A percentile compares a stretch with the other conserved stretches of the same genome.
phyloP scores from a whole-genome alignment of 2,113 vertebrate genomes.

The Crotophaga sulcirostris region DNA sequence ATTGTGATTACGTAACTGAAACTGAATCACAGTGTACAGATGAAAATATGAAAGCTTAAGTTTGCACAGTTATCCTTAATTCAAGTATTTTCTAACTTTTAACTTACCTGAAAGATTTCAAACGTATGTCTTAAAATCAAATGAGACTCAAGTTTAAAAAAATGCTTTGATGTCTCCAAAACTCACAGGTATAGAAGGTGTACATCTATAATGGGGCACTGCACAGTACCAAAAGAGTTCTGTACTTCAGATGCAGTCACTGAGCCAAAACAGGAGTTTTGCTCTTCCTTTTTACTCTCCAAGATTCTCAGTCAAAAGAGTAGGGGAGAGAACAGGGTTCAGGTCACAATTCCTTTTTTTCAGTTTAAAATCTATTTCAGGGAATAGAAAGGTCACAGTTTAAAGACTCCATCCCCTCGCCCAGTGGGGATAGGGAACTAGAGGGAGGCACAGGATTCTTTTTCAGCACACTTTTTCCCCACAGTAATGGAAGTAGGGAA shows the following conservation, averaged over 20 bases:
- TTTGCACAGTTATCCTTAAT: background rate
- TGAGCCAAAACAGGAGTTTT: conserved; percentile 5
- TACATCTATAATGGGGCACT: background rate
- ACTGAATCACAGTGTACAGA: background rate
- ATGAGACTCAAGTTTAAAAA: background rate
- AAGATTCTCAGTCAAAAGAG: background rate
- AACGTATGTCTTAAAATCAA: background rate
- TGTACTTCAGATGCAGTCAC: background rate
- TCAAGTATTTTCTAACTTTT: background rate
- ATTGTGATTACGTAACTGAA: background rate
- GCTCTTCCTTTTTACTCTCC: background rate
- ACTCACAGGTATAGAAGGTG: background rate
- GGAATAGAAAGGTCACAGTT: background rate
- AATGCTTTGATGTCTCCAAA: background rate
- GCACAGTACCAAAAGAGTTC: background rate
- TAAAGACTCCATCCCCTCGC: background rate
- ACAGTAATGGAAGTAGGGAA: background rate
- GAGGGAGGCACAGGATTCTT: background rate
- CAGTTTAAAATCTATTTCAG: conserved; percentile 38
- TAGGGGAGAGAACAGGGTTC: background rate
- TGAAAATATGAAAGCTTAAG: background rate
- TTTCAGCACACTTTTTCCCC: background rate
- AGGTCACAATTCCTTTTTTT: background rate
- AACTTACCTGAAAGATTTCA: background rate
- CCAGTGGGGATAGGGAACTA: background rate